Evolutionary conservation across 2,113 vertebrate genomes (phyloP).

Genomic region (Tautogolabrus adspersus): DNA sequence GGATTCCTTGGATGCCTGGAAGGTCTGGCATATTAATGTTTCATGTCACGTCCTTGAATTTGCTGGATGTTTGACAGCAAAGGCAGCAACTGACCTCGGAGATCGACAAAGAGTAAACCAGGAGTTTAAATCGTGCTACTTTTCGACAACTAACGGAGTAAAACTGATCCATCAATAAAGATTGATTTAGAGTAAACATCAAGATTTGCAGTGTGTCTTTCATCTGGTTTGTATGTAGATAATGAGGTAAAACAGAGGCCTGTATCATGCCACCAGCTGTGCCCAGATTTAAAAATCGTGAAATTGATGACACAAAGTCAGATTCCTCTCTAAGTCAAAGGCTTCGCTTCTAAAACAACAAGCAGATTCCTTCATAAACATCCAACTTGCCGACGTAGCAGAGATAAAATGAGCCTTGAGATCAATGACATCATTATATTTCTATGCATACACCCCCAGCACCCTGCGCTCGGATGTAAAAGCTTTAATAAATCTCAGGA

Average conservation of each 20-base stretch:
- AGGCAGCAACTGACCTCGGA: conserved; percentile 1
- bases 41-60: conserved; percentile 48
- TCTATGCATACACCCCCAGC: not conserved
- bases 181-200: too few relatives aligned
- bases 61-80: conserved; percentile 1
- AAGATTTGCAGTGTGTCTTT: too few relatives aligned
- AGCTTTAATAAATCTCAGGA: conserved; percentile 16
- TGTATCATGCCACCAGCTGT: not conserved
- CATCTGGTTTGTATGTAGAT: conserved; percentile 3
- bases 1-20: conserved; percentile 63
- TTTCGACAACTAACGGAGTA: too few relatives aligned
- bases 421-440: conserved; percentile 26
- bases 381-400: not conserved
- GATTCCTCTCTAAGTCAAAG: not conserved
- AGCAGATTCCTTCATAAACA: not conserved
- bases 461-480: conserved; percentile 6
- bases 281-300: not conserved
- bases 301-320: not conserved
- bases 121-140: not conserved
- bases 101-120: not conserved
- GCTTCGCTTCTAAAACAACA: not conserved
- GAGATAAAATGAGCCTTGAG: not conserved
- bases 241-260: conserved; percentile 18
- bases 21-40: conserved; percentile 8
- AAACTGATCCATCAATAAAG: too few relatives aligned